Percentiles rank a stretch among this genome's conserved stretches.
Conservation (phyloP, 2,888 invertebrate species). For the Drosophila melanocephala region DNA sequence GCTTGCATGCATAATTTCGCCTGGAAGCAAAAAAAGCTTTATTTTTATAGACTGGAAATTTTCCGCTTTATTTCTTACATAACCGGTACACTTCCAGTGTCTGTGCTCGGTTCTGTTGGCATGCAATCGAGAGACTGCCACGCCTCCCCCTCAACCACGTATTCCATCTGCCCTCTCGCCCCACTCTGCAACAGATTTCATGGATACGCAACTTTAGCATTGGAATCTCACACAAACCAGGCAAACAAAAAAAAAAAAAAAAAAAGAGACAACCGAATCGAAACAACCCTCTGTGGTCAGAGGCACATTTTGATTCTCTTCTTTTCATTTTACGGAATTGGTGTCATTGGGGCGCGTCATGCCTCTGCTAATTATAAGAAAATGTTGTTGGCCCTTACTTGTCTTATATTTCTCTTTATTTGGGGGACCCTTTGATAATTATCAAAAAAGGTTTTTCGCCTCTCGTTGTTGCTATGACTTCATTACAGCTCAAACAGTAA, state of each 20-base stretch:
- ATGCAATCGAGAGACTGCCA: slow-evolving; percentile 55
- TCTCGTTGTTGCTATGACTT: slow-evolving; percentile 24
- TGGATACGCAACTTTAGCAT: slow-evolving; percentile 37
- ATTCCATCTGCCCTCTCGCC: slow-evolving; percentile 15
- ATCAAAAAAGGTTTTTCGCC: slow-evolving; percentile 36
- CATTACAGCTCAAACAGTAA: slow-evolving; percentile 58
- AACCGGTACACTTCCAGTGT: slow-evolving; percentile 70
- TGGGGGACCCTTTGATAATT: slow-evolving; percentile 36
- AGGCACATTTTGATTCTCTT: slow-evolving; percentile 38
- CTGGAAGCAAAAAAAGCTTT: slow-evolving; percentile 63
- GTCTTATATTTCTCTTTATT: slow-evolving; percentile 18
- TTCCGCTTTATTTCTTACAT: slow-evolving; percentile 77
- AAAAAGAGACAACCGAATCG: slow-evolving; percentile 19
- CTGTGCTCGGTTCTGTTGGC: slow-evolving; percentile 40
- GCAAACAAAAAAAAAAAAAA: slow-evolving; percentile 11
- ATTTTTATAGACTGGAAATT: slow-evolving; percentile 63
- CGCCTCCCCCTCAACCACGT: slow-evolving; percentile 42
- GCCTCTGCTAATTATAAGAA: slow-evolving; percentile 75
- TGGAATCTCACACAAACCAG: slow-evolving; percentile 46
- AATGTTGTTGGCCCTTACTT: slow-evolving; percentile 41
- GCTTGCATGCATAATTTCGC: slow-evolving; percentile 22
- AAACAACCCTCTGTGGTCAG: slow-evolving; percentile 51
- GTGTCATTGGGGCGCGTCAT: slow-evolving; percentile 83
- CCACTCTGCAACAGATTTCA: slow-evolving; percentile 34
- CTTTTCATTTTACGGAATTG: slow-evolving; percentile 67